phyloP scores from a whole-genome alignment of 1,140 invertebrate genomes.

The Drosophila subobscura region DNA sequence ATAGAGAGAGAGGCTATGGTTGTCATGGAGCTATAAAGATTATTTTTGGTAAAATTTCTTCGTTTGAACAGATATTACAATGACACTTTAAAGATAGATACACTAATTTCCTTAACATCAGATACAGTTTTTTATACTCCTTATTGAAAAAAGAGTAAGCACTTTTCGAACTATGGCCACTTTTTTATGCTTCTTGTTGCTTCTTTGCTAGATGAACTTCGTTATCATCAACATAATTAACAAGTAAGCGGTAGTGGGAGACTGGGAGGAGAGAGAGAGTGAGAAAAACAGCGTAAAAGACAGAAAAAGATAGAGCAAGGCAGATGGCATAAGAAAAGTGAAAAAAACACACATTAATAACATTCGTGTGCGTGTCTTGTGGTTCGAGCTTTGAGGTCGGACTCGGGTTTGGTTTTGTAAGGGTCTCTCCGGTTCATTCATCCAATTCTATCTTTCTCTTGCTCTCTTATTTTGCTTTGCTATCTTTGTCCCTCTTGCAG shows the following conservation, averaged over 20 bases:
- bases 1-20: no score
- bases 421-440: background rate
- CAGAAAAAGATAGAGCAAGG: background rate
- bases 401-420: no score
- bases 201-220: constrained; percentile 44
- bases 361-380: constrained; percentile 57
- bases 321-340: constrained; percentile 33
- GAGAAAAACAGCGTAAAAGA: no score
- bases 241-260: background rate
- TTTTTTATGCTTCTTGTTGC: constrained; percentile 29
- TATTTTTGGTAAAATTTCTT: background rate
- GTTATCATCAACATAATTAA: constrained; percentile 52
- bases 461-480: background rate
- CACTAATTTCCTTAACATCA: no score
- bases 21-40: no score
- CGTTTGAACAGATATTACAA: background rate
- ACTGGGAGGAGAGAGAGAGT: background rate
- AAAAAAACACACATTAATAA: constrained; percentile 67
- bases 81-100: no score
- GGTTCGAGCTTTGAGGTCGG: constrained; percentile 28
- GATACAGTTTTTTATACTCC: no score
- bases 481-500: constrained; percentile 21
- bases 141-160: no score
- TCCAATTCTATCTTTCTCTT: constrained; percentile 4
- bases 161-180: background rate